phyloP scores from a whole-genome alignment of 92 coral and sea anemone genomes.

The Virgularia gustaviana region DNA sequence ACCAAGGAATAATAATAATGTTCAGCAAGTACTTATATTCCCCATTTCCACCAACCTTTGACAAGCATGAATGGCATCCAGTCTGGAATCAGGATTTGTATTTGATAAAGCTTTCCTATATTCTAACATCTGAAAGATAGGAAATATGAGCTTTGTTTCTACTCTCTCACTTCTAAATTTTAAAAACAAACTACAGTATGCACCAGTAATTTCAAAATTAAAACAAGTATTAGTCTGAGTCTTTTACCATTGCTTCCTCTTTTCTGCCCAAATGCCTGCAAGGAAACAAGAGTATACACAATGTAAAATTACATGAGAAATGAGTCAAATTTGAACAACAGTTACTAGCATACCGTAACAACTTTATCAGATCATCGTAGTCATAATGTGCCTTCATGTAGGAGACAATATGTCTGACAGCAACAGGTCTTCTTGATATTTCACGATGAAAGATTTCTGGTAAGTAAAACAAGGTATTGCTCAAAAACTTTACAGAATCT shows the following conservation, averaged over 20 bases:
- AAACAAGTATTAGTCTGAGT: not conserved
- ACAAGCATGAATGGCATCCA: conserved; percentile 56
- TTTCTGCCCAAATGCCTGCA: conserved; percentile 67
- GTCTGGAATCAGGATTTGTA: conserved; percentile 61
- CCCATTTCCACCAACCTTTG: conserved; percentile 67
- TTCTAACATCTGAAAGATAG: conserved; percentile 61
- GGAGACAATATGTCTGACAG: conserved; percentile 73
- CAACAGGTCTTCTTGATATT: conserved; percentile 64
- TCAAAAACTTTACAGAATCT: not conserved
- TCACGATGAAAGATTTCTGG: conserved; percentile 64
- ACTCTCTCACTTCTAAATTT: not conserved
- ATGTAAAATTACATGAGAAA: too few species aligned
- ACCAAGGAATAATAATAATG: too few species aligned
- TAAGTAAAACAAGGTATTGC: not conserved
- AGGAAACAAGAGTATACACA: conserved; percentile 6
- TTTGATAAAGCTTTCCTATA: conserved; percentile 65
- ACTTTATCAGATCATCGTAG: conserved; percentile 70
- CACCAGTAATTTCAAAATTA: not conserved
- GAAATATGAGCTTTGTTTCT: not conserved
- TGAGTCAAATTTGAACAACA: too few species aligned
- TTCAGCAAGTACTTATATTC: too few species aligned
- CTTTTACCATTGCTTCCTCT: conserved; percentile 87
- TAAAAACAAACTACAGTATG: not conserved
- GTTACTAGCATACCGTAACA: conserved; percentile 63
- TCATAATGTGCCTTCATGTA: conserved; percentile 80